These are phyloP conservation scores for Xerus rutilus DNA, from an alignment of 2,797 vertebrate genomes.

Conservation along the genomic window DNA sequence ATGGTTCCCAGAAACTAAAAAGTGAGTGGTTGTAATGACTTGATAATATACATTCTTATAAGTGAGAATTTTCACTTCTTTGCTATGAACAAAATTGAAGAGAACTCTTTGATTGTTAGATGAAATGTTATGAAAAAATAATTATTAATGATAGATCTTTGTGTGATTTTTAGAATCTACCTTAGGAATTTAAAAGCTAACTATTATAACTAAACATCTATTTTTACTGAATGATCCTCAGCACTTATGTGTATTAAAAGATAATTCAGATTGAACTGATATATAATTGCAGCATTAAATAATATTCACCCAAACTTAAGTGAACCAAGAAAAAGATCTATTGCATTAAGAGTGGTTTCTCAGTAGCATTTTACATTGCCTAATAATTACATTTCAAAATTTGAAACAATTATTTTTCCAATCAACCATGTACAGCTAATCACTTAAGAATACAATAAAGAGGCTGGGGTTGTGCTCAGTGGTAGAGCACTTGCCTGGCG, in stretches of 20 bases:
- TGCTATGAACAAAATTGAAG: constrained; percentile 3
- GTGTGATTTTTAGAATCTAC: constrained; percentile 20
- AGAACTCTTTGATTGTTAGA: not conserved
- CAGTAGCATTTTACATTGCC: constrained; percentile 6
- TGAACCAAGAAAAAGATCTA: constrained; percentile 10
- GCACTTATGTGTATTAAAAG: constrained; percentile 4
- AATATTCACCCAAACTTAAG: not conserved
- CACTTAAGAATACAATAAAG: not conserved
- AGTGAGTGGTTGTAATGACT: not conserved
- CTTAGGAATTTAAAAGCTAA: constrained; percentile 31
- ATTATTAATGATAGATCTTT: not conserved
- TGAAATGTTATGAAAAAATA: constrained; percentile 41
- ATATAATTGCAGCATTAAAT: constrained; percentile 21
- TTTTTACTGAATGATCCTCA: not conserved
- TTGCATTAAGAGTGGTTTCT: not conserved
- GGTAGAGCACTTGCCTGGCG: too few species aligned
- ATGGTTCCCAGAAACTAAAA: not conserved
- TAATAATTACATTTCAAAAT: constrained; percentile 51
- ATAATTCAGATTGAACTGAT: constrained; percentile 32
- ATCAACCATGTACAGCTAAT: not conserved
- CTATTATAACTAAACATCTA: not conserved
- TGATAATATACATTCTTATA: not conserved
- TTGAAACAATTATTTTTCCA: constrained; percentile 3
- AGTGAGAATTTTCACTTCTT: constrained; percentile 27
- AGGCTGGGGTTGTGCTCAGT: too few species aligned